phyloP scores from a whole-genome alignment of 2,113 vertebrate species.

The Felis catus region DNA sequence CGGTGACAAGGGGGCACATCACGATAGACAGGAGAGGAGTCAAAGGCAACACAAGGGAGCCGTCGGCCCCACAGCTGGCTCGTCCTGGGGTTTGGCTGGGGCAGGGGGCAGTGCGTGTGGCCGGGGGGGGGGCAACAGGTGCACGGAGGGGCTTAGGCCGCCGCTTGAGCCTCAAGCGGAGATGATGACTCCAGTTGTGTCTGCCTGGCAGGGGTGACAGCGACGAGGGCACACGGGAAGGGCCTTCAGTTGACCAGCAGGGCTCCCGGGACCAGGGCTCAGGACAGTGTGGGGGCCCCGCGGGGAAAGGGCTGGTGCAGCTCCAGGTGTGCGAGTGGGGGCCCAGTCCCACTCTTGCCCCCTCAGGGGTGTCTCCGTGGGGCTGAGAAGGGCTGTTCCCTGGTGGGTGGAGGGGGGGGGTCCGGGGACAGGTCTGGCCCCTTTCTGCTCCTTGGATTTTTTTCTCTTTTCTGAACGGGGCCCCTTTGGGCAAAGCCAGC shows the following conservation, averaged over 20 bases:
- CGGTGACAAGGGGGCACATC: not conserved
- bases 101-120: rapidly evolving
- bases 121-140: no score
- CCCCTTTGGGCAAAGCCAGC: not conserved
- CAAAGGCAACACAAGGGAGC: not conserved
- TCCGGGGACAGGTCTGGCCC: not conserved
- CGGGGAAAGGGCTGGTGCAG: not conserved
- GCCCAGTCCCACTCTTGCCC: not conserved
- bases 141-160: not conserved
- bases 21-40: not conserved
- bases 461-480: not conserved
- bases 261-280: not conserved
- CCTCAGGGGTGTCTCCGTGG: not conserved
- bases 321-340: not conserved
- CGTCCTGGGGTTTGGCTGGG: not conserved
- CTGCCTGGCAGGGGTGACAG: not conserved
- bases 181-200: not conserved
- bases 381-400: not conserved
- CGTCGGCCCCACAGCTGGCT: rapidly evolving
- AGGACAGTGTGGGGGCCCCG: rapidly evolving
- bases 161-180: not conserved
- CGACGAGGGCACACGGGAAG: not conserved
- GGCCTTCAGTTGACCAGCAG: not conserved
- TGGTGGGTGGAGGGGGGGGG: no score
- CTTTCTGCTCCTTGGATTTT: not conserved